Conservation (phyloP, 1,140 invertebrate genomes). For the Hyposmocoma kahamanoa region DNA sequence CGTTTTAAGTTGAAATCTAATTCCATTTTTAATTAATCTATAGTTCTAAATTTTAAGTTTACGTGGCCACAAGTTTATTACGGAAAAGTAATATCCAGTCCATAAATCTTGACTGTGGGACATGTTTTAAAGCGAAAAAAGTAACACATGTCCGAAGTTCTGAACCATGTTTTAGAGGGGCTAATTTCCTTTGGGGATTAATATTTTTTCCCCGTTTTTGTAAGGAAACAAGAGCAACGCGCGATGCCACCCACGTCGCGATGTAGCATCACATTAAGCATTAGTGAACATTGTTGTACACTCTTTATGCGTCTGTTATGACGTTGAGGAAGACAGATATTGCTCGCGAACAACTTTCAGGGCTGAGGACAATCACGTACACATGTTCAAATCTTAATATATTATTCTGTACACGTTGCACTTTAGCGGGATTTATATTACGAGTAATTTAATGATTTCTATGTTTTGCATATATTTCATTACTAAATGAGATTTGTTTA, state of each 20-base stretch:
- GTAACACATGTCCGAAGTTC: slow-evolving; percentile 69
- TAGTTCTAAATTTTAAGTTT: slow-evolving; percentile 44
- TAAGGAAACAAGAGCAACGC: slow-evolving; percentile 35
- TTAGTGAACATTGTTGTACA: too few relatives aligned
- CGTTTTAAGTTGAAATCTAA: slow-evolving; percentile 5
- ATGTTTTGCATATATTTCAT: too few relatives aligned
- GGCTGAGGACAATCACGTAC: too few relatives aligned
- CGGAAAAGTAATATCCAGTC: slow-evolving; percentile 35
- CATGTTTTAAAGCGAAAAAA: slow-evolving; percentile 64
- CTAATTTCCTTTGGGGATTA: slow-evolving; percentile 65
- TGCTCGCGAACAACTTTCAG: too few relatives aligned
- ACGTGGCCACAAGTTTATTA: slow-evolving; percentile 53
- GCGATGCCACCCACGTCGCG: slow-evolving; percentile 65
- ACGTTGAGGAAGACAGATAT: background rate
- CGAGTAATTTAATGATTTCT: too few relatives aligned
- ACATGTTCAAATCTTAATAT: too few relatives aligned
- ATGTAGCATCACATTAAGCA: too few relatives aligned
- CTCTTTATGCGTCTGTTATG: too few relatives aligned
- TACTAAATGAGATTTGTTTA: too few relatives aligned
- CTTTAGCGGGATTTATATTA: too few relatives aligned
- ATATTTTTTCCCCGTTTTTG: slow-evolving; percentile 51
- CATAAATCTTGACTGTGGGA: slow-evolving; percentile 59
- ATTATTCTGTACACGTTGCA: too few relatives aligned
- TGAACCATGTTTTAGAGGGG: slow-evolving; percentile 62
- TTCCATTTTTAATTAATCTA: slow-evolving; percentile 35